These are phyloP conservation scores for Astreopora myriophthalma DNA, from an alignment of 64 coral and sea anemone species.

Conservation along the genomic window DNA sequence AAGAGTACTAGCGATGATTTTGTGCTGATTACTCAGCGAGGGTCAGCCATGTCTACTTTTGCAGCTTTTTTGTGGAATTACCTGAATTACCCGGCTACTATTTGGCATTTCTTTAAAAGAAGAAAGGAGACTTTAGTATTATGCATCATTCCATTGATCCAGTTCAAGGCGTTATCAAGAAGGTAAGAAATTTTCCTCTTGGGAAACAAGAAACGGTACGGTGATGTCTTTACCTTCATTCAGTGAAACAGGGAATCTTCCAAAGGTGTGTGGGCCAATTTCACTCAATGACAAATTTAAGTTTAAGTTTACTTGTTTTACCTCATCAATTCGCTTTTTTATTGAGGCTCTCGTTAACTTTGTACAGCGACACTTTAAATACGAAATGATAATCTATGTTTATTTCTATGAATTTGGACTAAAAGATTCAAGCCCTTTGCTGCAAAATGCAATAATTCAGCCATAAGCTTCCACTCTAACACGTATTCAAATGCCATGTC, in stretches of 20 bases:
- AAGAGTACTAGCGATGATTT: background rate
- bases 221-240: background rate
- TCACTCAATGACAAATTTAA: background rate
- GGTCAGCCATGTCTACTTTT: background rate
- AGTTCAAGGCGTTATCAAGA: no score
- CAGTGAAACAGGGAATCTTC: conserved; percentile 9
- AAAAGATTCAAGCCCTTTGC: background rate
- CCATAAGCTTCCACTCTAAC: background rate
- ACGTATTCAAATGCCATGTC: background rate
- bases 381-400: background rate
- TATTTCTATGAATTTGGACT: background rate
- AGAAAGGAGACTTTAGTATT: background rate
- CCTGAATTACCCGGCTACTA: background rate
- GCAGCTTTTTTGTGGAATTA: background rate
- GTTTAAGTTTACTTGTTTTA: conserved; percentile 2
- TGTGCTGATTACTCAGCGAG: background rate
- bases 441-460: background rate
- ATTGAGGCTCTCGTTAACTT: background rate
- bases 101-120: background rate
- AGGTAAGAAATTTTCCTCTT: no score
- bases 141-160: background rate
- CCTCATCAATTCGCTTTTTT: background rate
- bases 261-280: conserved; percentile 1
- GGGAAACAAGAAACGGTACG: background rate
- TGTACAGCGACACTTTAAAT: background rate